phyloP scores from a whole-genome alignment of 2,888 invertebrate species.

The Ornithoptera priamus region DNA sequence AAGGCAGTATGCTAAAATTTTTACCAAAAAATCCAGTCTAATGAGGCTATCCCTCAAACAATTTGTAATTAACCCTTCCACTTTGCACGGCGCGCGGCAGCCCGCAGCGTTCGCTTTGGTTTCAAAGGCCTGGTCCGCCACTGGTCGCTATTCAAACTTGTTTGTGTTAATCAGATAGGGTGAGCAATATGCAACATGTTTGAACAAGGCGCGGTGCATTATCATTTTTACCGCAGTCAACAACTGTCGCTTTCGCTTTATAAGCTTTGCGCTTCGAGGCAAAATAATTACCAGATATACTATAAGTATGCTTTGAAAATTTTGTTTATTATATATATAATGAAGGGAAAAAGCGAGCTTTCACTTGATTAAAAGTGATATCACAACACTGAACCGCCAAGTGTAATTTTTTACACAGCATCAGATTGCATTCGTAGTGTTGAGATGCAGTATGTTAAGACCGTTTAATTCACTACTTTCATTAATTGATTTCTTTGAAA shows the following conservation, averaged over 20 bases:
- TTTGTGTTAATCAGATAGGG: constrained; percentile 73
- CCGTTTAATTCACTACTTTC: too few relatives aligned
- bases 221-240: constrained; percentile 48
- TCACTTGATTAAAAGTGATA: too few relatives aligned
- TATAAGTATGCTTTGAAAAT: neutral
- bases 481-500: too few relatives aligned
- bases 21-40: constrained; percentile 35
- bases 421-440: too few relatives aligned
- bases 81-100: constrained; percentile 42
- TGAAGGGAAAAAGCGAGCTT: too few relatives aligned
- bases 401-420: too few relatives aligned
- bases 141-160: constrained; percentile 50
- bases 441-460: too few relatives aligned
- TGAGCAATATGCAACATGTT: constrained; percentile 70
- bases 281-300: neutral
- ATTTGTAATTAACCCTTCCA: constrained; percentile 62
- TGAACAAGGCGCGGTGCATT: constrained; percentile 39
- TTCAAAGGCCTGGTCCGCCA: constrained; percentile 33
- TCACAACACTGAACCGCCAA: too few relatives aligned
- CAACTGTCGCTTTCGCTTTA: constrained; percentile 50
- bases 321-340: too few relatives aligned
- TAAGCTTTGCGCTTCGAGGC: constrained; percentile 20
- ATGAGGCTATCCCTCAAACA: constrained; percentile 52
- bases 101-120: constrained; percentile 37
- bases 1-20: neutral